Base-by-base conservation (phyloP, 2,888 invertebrate species). In the Chydorus sphaericus region DNA sequence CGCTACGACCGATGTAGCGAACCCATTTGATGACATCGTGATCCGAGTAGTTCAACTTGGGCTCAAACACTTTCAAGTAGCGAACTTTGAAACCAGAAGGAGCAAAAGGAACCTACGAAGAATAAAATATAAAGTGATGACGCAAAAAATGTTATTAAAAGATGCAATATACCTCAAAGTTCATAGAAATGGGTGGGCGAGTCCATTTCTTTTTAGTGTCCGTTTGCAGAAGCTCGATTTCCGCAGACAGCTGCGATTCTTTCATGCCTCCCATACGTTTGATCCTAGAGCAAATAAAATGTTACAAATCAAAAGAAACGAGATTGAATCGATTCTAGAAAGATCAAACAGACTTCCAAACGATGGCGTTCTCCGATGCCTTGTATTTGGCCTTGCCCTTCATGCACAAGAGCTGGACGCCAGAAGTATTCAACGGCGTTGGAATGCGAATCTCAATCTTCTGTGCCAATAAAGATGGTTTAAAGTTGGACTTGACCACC, bases 21-120 rank as follows among this genome's bases (percentile, higher is more conserved):
- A 99, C 98, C 98, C 98, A 99, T 82, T 99, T 99, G 69, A 99
- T 97, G 62, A 99, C 98, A 71, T 99, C 98, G 67, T 98, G 97
- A 73, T 99, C 98, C 1, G 96, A 97, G 73, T 99, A 99, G 77
- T 99, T 99, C 65, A 99, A 78, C 71, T 99, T 99, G 1, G 97
- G 90, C 73, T 99, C 98, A 67, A 99, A 99, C 60, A 99, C 98
- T 72, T 99, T 99, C 67, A 99, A 75, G 71, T 98, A 99, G 38
- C 98, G 86, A 58, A 99, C 98, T 78, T 99, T 98, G 71, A 99
- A 96, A 1, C 98, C 98, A 54, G 97, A 98, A 5, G 98, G 98
- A 10, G 98, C 98, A 71, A 98, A 99, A 3, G 98, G 98, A 62
- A 99, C 98, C 79, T 80, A 67, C 11, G 61, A 61, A 4, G n/a